Evolutionary conservation across 2,113 vertebrate species (phyloP), one percentile per base, ranked within the genome.

Genomic region (Steatornis caripensis): DNA sequence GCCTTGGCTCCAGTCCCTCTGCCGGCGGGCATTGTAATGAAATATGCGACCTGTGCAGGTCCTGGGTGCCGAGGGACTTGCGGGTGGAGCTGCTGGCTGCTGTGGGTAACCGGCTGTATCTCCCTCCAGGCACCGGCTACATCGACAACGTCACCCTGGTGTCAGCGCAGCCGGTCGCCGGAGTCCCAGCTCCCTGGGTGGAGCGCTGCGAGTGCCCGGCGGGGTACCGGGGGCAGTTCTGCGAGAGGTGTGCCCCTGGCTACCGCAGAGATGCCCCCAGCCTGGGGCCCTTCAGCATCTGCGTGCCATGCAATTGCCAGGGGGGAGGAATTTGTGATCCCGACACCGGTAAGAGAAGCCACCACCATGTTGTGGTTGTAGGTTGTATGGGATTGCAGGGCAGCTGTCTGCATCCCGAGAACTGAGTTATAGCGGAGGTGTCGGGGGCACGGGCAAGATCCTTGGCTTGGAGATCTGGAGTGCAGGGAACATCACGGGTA

Each of bases 281-380:
- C 8, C 91, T 95, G 9, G 98, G 99, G 4, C 96, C 98, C 39
- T 99, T 99, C 86, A 95, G 99, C 94, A 18, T 77, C 82, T 99
- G 99, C 10, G 93, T 98, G 61, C 98, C 97, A 0, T 99, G 99
- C 95, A 85, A 37, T 48, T 99, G 99, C 97, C 98, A 93, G n/a
- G 98, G 99, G 10, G 98, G 97, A 71, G 99, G 98, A 46, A 97
- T 95, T 41, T 99, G 99, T 24, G 99, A 99, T 70, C 98, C 99
- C 2, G 98, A 99, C 76, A 99, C 98, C 0, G 99, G 99, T 99
- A 84, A 97, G 98, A 87, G 69, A 82, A 71, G 53, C 7, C 11
- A 4, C 5, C 5, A 2, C 24, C 5, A 2, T 0, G 1, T 27
- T 18, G 57, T 60, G 26, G 21, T 34, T 12, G 18, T 10, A 5